These are phyloP conservation scores for Oegoconia quadripuncta DNA, from an alignment of 2,888 invertebrate species.

Conservation along the genomic window DNA sequence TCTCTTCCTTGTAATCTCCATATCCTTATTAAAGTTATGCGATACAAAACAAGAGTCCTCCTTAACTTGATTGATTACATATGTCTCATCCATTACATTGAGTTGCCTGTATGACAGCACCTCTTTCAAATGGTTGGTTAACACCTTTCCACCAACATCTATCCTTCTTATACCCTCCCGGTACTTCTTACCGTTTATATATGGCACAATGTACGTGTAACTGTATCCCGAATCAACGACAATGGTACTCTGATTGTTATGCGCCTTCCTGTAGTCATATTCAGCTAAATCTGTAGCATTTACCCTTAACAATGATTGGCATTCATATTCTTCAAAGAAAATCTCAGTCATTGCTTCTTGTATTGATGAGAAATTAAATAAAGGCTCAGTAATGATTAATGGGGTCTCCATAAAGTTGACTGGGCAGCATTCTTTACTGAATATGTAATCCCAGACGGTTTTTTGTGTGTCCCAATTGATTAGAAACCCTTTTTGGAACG, in stretches of 20 bases:
- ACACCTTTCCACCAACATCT: conserved; percentile 96
- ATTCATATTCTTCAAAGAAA: conserved; percentile 98
- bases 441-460: conserved; percentile 96
- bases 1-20: conserved; percentile 81
- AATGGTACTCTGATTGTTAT: conserved; percentile 83
- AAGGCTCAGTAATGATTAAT: conserved; percentile 94
- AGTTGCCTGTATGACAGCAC: conserved; percentile 96
- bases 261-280: conserved; percentile 80
- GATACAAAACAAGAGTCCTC: conserved; percentile 98
- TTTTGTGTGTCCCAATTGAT: conserved; percentile 98
- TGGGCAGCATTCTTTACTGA: conserved; percentile 90
- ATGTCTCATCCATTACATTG: conserved; percentile 99
- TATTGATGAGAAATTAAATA: conserved; percentile 94
- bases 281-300: conserved; percentile 90
- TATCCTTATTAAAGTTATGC: conserved; percentile 88
- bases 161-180: conserved; percentile 86
- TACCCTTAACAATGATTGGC: conserved; percentile 87
- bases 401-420: conserved; percentile 88
- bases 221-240: conserved; percentile 97
- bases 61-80: conserved; percentile 98
- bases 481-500: conserved; percentile 96
- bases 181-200: conserved; percentile 86
- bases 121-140: conserved; percentile 99
- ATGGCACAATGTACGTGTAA: conserved; percentile 96
- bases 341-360: conserved; percentile 97